Percentiles rank a stretch among this genome's conserved stretches.
Conservation (phyloP, 2,797 vertebrate genomes). For the Hydrolagus colliei region DNA sequence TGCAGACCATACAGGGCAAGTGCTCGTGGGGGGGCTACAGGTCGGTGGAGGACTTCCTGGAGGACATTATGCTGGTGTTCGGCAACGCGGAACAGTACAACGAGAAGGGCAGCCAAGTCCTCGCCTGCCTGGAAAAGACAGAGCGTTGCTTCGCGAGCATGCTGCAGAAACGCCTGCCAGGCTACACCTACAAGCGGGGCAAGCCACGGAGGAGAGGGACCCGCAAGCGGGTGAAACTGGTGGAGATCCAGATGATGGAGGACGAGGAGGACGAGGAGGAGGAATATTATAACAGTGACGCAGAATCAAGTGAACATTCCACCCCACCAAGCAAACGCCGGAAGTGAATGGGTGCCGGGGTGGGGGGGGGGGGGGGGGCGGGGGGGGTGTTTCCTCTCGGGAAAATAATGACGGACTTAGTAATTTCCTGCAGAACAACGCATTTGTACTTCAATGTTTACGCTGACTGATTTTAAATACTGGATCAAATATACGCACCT, state of each 20-base stretch:
- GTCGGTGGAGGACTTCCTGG: conserved; percentile 77
- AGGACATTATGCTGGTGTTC: conserved; percentile 87
- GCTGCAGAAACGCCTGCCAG: conserved; percentile 81
- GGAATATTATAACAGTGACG: not conserved
- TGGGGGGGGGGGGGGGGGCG: conserved; percentile 41
- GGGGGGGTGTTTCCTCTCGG: conserved; percentile 43
- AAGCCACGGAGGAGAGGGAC: conserved; percentile 42
- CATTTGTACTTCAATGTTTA: conserved; percentile 31
- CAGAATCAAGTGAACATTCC: conserved; percentile 30
- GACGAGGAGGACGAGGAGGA: conserved; percentile 52
- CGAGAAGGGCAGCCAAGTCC: conserved; percentile 76
- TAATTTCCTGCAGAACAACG: conserved; percentile 35
- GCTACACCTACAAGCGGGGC: conserved; percentile 68
- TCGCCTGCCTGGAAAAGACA: conserved; percentile 79
- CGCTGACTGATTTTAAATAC: conserved; percentile 29
- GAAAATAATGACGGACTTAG: conserved; percentile 36
- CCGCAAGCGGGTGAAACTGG: conserved; percentile 31
- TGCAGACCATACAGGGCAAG: conserved; percentile 87
- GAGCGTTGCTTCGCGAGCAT: conserved; percentile 83
- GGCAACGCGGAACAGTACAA: conserved; percentile 90
- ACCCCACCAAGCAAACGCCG: conserved; percentile 31
- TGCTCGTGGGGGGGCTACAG: conserved; percentile 74
- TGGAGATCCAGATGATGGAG: conserved; percentile 48
- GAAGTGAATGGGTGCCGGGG: conserved; percentile 41
- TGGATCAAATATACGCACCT: conserved; percentile 26